Percentiles rank a stretch among this genome's conserved stretches.
phyloP scores from a whole-genome alignment of 2,113 vertebrate species.

The Scatophagus argus region DNA sequence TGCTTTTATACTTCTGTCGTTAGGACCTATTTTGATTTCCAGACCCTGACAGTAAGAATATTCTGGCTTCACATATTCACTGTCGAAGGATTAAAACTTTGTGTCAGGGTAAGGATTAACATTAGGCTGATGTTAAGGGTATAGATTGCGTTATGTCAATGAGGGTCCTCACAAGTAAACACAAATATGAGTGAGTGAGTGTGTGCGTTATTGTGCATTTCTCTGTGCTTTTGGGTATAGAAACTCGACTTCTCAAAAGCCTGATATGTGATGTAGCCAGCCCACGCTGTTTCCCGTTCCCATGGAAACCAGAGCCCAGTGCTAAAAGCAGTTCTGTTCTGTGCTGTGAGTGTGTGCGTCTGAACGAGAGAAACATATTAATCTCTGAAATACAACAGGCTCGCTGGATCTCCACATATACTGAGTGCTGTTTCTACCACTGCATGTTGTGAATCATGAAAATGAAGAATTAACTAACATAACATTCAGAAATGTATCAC shows the following conservation, averaged over 20 bases:
- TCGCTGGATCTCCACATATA: conserved; percentile 10
- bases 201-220: not conserved
- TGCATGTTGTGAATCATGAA: not conserved
- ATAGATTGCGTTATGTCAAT: not conserved
- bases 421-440: not conserved
- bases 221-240: conserved; percentile 57
- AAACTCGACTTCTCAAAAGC: conserved; percentile 73
- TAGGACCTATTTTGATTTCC: conserved; percentile 11
- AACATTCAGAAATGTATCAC: conserved; percentile 8
- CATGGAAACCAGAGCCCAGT: conserved; percentile 79
- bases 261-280: conserved; percentile 72
- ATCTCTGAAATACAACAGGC: conserved; percentile 15
- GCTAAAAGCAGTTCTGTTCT: conserved; percentile 72
- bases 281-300: conserved; percentile 81
- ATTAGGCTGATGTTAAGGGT: not conserved
- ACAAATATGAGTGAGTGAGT: conserved; percentile 5
- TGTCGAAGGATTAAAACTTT: not conserved
- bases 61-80: not conserved
- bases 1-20: not conserved
- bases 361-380: conserved; percentile 33
- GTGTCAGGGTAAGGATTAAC: not conserved
- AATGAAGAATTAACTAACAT: conserved; percentile 6
- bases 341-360: conserved; percentile 36
- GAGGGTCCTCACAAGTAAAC: conserved; percentile 7
- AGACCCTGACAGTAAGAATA: not conserved